Percentiles rank a stretch among this genome's conserved stretches.
Evolutionary conservation across 1,140 invertebrate species (phyloP).

Genomic region (Rhopalosiphum maidis): DNA sequence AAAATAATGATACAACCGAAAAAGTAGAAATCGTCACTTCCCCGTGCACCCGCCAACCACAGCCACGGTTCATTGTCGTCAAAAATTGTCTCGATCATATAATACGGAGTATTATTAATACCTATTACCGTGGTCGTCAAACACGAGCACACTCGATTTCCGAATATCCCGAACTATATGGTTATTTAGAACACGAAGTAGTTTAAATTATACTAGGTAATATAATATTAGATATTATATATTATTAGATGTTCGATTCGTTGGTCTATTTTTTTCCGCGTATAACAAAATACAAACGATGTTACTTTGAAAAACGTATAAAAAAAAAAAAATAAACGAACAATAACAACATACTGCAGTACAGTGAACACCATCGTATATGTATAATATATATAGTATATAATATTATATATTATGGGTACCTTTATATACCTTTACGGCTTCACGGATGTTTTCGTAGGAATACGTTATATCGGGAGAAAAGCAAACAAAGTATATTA

Average conservation of each 20-base stretch:
- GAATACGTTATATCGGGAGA: neutral
- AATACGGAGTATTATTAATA: neutral
- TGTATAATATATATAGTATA: neutral
- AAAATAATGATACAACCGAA: neutral
- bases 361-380: neutral
- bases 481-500: conserved; percentile 15
- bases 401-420: neutral
- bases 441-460: neutral
- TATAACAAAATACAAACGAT: neutral
- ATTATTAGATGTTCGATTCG: neutral
- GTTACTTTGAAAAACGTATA: neutral
- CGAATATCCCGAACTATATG: neutral
- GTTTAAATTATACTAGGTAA: neutral
- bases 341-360: neutral
- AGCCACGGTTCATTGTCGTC: neutral
- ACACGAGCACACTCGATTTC: neutral
- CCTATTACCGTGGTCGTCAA: neutral
- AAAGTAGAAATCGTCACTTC: conserved; percentile 3
- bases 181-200: neutral
- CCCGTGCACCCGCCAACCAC: neutral
- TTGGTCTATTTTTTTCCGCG: neutral
- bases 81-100: neutral
- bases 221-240: neutral
- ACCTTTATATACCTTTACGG: conserved; percentile 9
- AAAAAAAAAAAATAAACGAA: neutral